Conservation (phyloP, 2,113 vertebrate genomes). For the Heloderma charlesbogerti region DNA sequence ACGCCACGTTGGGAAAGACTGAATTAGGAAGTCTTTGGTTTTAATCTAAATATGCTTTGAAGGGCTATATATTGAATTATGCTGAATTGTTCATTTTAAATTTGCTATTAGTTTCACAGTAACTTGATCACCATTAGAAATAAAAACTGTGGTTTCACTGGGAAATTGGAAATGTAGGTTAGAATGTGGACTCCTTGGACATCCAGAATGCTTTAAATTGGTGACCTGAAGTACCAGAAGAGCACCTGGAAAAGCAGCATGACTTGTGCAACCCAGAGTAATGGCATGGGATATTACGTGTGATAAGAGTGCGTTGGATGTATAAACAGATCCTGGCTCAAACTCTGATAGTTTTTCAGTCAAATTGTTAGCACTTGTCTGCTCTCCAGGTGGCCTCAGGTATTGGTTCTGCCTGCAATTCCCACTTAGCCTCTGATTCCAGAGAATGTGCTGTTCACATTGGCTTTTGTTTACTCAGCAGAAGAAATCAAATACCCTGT, state of each 20-base stretch:
- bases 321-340: slow-evolving; percentile 26
- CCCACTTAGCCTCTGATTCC: slow-evolving; percentile 60
- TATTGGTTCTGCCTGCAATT: slow-evolving; percentile 22
- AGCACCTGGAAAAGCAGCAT: not conserved
- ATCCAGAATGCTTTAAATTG: not conserved
- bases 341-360: not conserved
- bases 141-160: slow-evolving; percentile 13
- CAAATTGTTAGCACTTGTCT: not conserved
- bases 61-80: not conserved
- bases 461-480: slow-evolving; percentile 58
- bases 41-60: not conserved
- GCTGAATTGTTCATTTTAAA: not conserved
- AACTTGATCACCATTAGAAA: not conserved
- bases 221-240: not conserved
- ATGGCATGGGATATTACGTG: slow-evolving; percentile 29
- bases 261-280: slow-evolving; percentile 47
- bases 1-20: not conserved
- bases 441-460: slow-evolving; percentile 24
- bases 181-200: not conserved
- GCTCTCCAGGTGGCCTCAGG: slow-evolving; percentile 25
- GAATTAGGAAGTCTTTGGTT: not conserved
- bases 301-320: slow-evolving; percentile 38
- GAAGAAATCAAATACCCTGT: slow-evolving; percentile 60
- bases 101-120: not conserved
- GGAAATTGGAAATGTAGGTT: slow-evolving; percentile 17